Base-by-base conservation (phyloP, 2,797 vertebrate genomes). In the Dermochelys coriacea region DNA sequence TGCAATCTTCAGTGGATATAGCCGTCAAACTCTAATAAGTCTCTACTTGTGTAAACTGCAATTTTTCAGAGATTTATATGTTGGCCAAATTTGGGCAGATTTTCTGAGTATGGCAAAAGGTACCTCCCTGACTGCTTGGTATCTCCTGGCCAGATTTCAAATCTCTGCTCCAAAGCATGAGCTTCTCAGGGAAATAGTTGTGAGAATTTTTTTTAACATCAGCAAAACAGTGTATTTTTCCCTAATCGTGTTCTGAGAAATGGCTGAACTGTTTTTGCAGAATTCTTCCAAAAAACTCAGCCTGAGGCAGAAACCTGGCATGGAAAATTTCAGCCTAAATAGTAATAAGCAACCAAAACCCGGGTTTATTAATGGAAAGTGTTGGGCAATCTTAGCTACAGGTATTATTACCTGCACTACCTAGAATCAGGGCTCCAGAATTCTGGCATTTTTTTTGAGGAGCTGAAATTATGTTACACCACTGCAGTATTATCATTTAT, bases 71-170 rank as follows among this genome's bases (percentile, higher is more conserved):
- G 84, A 79, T 90, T 96, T 97, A 57, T 95, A 96, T 89, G 86
- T 94, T 92, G 93, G 93, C 96, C 94, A 93, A 95, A 84, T 94
- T 87, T 25, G 94, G 93, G 90, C 95, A 96, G 93, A 83, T 93
- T 97, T 97, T 96, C 96, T 95, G 95, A 91, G 91, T 95, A 90
- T 97, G 96, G 55, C 80, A 93, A 93, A 95, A 95, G 51, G 85
- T 86, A 95, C 94, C 96, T 96, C 96, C 94, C 89, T 93, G 88
- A 90, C 86, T 93, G 89, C 89, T 91, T 85, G 89, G 83, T 92
- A 93, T 96, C 94, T 96, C 94, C 96, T 96, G 96, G 95, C 64
- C 94, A 97, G 96, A 97, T 97, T 95, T 96, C 91, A 93, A 93
- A 92, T 84, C 96, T 95, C 93, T 89, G 90, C 95, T 96, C 95